Conservation (phyloP, 2,113 vertebrate genomes). For the Macroglossus sobrinus region DNA sequence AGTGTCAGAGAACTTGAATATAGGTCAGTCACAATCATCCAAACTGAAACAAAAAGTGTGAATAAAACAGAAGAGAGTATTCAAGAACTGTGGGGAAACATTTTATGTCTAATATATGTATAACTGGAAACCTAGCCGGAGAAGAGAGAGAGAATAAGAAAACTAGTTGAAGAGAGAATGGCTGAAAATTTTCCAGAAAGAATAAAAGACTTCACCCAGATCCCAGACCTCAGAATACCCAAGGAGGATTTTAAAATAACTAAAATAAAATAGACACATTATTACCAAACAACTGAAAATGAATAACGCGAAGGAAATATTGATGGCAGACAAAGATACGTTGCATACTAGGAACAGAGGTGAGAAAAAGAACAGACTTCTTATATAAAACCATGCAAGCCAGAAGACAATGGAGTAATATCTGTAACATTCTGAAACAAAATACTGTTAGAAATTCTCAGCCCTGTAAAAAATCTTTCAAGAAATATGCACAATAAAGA, state of each 20-base stretch:
- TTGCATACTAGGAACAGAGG: neutral
- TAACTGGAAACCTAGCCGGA: neutral
- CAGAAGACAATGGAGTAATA: neutral
- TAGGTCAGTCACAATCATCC: neutral
- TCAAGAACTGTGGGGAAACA: neutral
- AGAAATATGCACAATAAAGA: neutral
- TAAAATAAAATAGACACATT: neutral
- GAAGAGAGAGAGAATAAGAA: neutral
- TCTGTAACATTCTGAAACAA: neutral
- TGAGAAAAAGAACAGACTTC: neutral
- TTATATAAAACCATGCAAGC: neutral
- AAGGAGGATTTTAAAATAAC: neutral
- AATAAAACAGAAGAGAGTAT: neutral
- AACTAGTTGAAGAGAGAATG: neutral
- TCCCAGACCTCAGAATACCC: neutral
- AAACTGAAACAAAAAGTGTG: neutral
- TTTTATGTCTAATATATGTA: neutral
- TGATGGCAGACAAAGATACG: neutral
- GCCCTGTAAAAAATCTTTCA: neutral
- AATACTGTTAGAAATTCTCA: neutral
- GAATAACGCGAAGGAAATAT: neutral
- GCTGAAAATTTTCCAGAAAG: neutral
- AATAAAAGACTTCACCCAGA: neutral
- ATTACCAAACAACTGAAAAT: constrained; percentile 5
- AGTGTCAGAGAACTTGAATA: neutral